Base-by-base conservation (phyloP, 2,797 vertebrate genomes). In the Oryzias dopingdopingensis region DNA sequence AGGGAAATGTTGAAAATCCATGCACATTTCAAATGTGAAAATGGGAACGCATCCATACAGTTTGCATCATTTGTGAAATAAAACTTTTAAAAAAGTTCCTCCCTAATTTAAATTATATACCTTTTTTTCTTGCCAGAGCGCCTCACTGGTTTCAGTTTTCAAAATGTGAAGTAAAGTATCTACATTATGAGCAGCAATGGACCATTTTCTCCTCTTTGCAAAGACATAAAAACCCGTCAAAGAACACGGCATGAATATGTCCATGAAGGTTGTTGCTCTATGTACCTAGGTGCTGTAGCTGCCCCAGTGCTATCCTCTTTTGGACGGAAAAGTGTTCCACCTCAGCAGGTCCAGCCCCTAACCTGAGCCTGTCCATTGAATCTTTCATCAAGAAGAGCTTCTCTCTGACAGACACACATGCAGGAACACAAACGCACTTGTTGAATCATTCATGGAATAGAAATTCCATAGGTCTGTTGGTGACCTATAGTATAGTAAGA, bases 361-460 rank as follows among this genome's bases (percentile, higher is more conserved):
- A 87, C 86, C 85, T 86, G 81, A 83, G 81, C 83, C 84, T 82
- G 70, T 84, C 85, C 86, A 56, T 80, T 89, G 84, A 89, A 89
- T 89, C 81, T 89, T 89, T 88, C 78, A 89, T 89, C 81, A 78
- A 76, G 81, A 84, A 64, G 62, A 82, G 70, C 77, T 61, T 67
- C 71, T 81, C 47, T 58, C 56, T n/a, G 55, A 49, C 49, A 58
- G 44, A 54, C 52, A 41, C 56, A 71, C 23, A 52, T 52, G 60
- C 14, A 56, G 49, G 23, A 61, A 66, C 42, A 22, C 49, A 62
- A 66, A 65, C 23, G 4, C 72, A 88, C 88, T 61, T 88, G 83
- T 87, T 89, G 81, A 90, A 90, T 87, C 86, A 85, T 90, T 89
- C 60, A 90, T 88, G 37, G 59, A 44, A 14, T 49, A 77, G 74